These are phyloP conservation scores for Schizotus pectinicornis DNA, from an alignment of 2,888 invertebrate genomes.

Conservation along the genomic window DNA sequence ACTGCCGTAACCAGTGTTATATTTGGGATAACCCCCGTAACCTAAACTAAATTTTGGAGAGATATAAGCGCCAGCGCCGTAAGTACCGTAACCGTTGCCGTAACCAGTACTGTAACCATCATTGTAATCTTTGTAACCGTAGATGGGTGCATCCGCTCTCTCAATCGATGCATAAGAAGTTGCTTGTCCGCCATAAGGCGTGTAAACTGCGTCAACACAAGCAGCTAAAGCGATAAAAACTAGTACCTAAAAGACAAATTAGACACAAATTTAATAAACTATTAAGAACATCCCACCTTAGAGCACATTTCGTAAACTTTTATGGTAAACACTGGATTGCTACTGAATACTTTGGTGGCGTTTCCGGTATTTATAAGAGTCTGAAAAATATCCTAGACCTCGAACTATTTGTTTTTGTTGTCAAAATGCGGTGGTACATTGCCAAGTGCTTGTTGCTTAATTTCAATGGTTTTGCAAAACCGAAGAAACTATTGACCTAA, in stretches of 20 bases:
- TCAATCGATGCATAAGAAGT: background rate
- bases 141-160: background rate
- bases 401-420: conserved; percentile 16
- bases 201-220: background rate
- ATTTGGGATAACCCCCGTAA: conserved; percentile 9
- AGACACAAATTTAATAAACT: background rate
- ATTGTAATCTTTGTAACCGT: background rate
- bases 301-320: conserved; percentile 10
- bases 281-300: background rate
- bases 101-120: background rate
- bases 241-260: background rate
- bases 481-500: conserved; percentile 17
- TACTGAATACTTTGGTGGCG: conserved; percentile 3
- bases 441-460: conserved; percentile 18
- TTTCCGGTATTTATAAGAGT: conserved; percentile 17
- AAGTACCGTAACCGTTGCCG: conserved; percentile 1
- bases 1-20: background rate
- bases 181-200: background rate
- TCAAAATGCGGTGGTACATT: conserved; percentile 16
- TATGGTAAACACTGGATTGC: conserved; percentile 4
- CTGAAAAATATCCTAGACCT: conserved; percentile 6
- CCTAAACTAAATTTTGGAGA: conserved; percentile 1
- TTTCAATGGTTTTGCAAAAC: conserved; percentile 20
- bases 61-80: background rate
- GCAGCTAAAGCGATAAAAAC: background rate